A percentile compares a stretch with the other conserved stretches of the same genome.
phyloP scores from a whole-genome alignment of 1,140 invertebrate species.

The Bombus confusus region DNA sequence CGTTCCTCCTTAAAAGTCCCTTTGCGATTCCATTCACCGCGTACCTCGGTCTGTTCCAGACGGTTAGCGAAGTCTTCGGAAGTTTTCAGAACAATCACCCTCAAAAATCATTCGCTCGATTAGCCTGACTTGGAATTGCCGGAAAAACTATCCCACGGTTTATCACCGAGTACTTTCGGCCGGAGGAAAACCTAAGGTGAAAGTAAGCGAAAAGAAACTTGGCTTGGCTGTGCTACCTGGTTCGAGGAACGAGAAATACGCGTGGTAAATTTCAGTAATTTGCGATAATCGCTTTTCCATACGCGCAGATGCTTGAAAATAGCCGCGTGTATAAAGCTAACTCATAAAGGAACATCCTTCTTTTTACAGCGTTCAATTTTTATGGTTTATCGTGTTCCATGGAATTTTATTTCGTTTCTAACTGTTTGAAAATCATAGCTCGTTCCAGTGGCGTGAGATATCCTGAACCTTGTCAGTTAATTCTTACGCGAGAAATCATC shows the following conservation, averaged over 20 bases:
- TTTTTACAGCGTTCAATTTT: not conserved
- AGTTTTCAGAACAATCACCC: slow-evolving; percentile 69
- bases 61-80: slow-evolving; percentile 47
- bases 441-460: too few relatives aligned
- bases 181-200: not conserved
- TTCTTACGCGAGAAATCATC: not conserved
- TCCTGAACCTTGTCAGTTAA: not conserved
- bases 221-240: too few relatives aligned
- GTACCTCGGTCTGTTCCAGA: slow-evolving; percentile 20
- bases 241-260: not conserved
- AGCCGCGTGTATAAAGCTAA: not conserved
- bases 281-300: too few relatives aligned
- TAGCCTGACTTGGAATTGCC: slow-evolving; percentile 55
- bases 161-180: slow-evolving; percentile 27
- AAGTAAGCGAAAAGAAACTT: slow-evolving; percentile 3
- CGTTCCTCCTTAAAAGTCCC: slow-evolving; percentile 55
- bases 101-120: slow-evolving; percentile 75
- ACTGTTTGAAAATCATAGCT: not conserved
- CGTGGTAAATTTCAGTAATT: too few relatives aligned
- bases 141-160: slow-evolving; percentile 47
- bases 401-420: not conserved
- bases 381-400: not conserved
- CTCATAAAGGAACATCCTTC: not conserved
- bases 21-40: slow-evolving; percentile 49
- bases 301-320: too few relatives aligned